These are phyloP conservation scores for Drosophila pectinifera DNA, from an alignment of 1,140 invertebrate species.

Conservation along the genomic window DNA sequence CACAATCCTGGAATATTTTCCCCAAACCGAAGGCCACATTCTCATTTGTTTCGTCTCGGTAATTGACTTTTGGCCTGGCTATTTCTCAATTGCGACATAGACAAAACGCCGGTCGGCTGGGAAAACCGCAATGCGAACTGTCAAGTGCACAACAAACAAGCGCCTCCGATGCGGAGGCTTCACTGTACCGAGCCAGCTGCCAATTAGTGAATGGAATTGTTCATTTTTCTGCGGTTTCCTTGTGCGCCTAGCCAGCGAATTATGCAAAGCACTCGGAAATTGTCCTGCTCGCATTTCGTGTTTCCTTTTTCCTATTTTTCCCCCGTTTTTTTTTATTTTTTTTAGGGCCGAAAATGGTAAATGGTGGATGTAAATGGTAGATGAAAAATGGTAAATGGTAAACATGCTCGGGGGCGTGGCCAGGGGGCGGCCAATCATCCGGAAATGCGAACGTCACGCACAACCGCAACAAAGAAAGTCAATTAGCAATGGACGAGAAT, in stretches of 20 bases:
- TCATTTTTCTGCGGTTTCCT: constrained; percentile 54
- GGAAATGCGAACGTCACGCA: constrained; percentile 61
- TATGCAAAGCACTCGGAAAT: constrained; percentile 53
- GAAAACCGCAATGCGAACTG: constrained; percentile 23
- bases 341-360: constrained; percentile 13
- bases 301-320: constrained; percentile 34
- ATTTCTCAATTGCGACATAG: constrained; percentile 20
- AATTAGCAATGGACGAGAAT: constrained; percentile 48
- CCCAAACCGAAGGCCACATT: background rate
- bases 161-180: background rate
- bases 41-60: background rate
- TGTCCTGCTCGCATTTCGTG: constrained; percentile 48
- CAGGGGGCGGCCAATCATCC: constrained; percentile 41
- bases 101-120: too few relatives aligned
- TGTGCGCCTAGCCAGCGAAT: constrained; percentile 43
- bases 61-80: constrained; percentile 30
- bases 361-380: constrained; percentile 21
- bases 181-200: constrained; percentile 39
- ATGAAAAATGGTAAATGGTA: constrained; percentile 29
- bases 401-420: constrained; percentile 10
- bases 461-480: constrained; percentile 65
- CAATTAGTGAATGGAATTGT: constrained; percentile 54
- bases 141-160: constrained; percentile 24
- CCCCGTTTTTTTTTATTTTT: background rate
- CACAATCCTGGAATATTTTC: background rate